Base-by-base conservation (phyloP, 1,140 invertebrate species). In the Drosophila bocqueti region DNA sequence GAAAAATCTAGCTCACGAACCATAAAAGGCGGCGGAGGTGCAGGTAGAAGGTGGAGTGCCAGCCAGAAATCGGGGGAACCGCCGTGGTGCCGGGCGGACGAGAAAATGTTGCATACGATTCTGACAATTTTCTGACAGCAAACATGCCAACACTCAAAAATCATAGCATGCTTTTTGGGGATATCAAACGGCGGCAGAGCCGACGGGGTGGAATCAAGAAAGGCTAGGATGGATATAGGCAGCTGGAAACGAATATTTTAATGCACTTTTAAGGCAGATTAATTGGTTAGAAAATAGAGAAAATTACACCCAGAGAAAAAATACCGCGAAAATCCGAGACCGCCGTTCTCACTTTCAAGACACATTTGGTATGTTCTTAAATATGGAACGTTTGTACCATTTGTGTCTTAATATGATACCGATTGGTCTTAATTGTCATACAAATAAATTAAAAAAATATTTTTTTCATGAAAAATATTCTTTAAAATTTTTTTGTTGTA, bases 111-210 rank as follows among this genome's bases (percentile, higher is more conserved):
- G 57, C 78, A 85, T 81, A 90, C 80, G 80, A 87, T 89, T 87
- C 84, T 84, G 84, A 87, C 84, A 87, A 89, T 90, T 89, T 89
- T 89, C 81, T 89, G 85, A 89, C 85, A 89, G 85, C 85, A 89
- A 89, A 89, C 85, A 89, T 89, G 85, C 85, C 85, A 89, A 89
- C 85, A 89, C 85, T 89, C 84, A 89, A 83, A 89, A 90, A 84
- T 79, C 74, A 57, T 84, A 81, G 74, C 69, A 68, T 74, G 75
- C 65, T 72, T 62, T 83, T 83, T 83, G 49, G 43, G 49, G 63
- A 55, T 52, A 52, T 34, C 49, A 52, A 52, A 11, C 26, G 26
- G 47, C 26, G 26, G 16, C 16, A 29, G 2, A 3, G 46, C 46
- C 21, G 21, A 15, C 6, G 21, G 46, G 46, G 16, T n/a, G 38